These are phyloP conservation scores for Pissodes strobi DNA, from an alignment of 1,140 invertebrate genomes.

Conservation along the genomic window DNA sequence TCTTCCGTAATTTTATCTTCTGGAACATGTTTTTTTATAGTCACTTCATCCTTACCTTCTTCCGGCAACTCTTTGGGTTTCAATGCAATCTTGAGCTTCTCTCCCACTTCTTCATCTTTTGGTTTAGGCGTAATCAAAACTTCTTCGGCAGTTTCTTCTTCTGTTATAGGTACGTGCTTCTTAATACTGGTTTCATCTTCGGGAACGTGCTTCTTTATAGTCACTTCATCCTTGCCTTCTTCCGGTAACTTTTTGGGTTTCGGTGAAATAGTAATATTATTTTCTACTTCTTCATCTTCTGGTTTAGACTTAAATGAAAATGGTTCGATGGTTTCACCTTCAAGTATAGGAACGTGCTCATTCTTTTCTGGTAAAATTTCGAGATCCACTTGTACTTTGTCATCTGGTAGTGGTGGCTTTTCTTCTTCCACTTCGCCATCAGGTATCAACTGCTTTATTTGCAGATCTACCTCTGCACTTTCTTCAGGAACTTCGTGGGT, in stretches of 20 bases:
- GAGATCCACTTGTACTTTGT: not conserved
- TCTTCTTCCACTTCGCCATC: constrained; percentile 22
- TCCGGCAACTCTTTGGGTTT: constrained; percentile 53
- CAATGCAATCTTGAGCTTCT: too few species aligned
- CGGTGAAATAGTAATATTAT: too few species aligned
- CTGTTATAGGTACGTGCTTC: constrained; percentile 46
- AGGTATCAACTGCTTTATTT: constrained; percentile 37
- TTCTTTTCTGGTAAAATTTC: not conserved
- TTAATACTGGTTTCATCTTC: constrained; percentile 59
- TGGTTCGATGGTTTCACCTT: constrained; percentile 6
- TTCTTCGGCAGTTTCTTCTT: constrained; percentile 58
- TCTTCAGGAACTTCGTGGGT: constrained; percentile 7
- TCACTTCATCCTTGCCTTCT: constrained; percentile 30
- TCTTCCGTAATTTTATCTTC: constrained; percentile 59
- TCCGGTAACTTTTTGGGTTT: constrained; percentile 53
- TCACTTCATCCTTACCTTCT: constrained; percentile 30
- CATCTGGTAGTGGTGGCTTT: not conserved
- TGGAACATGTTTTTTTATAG: constrained; percentile 45
- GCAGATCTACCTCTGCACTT: constrained; percentile 33
- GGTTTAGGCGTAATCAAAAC: constrained; percentile 43
- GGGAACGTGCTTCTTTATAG: constrained; percentile 45
- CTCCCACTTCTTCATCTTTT: constrained; percentile 49
- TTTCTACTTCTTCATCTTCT: constrained; percentile 49
- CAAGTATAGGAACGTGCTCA: not conserved
- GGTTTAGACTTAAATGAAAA: constrained; percentile 43